Conservation (phyloP, 2,888 invertebrate genomes). For the Thymelicus sylvestris region DNA sequence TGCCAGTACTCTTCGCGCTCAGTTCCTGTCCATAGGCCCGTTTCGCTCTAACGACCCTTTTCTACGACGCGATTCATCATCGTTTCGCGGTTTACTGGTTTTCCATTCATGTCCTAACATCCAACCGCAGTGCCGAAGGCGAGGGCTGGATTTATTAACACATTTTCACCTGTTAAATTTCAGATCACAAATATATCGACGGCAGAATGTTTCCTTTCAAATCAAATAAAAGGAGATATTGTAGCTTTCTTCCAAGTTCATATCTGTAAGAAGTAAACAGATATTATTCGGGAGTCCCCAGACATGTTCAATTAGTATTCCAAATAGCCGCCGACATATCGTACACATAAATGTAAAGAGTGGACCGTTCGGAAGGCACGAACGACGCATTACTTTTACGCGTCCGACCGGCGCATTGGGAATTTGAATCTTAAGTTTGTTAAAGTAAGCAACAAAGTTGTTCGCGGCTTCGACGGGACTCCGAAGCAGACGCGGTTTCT, state of each 20-base stretch:
- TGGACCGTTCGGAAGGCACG: conserved; percentile 80
- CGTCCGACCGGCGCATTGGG: conserved; percentile 45
- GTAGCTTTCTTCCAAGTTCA: conserved; percentile 41
- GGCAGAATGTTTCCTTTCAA: conserved; percentile 34
- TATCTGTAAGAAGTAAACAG: conserved; percentile 59
- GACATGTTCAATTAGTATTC: conserved; percentile 81
- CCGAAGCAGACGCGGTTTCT: conserved; percentile 76
- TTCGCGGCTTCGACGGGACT: conserved; percentile 61
- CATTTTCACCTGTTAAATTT: conserved; percentile 40
- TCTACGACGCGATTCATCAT: conserved; percentile 81
- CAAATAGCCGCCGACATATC: conserved; percentile 81
- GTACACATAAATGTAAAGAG: conserved; percentile 84
- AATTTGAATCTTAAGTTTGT: conserved; percentile 73
- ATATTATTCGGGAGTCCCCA: conserved; percentile 66
- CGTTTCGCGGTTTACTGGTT: conserved; percentile 83
- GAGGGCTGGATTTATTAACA: conserved; percentile 49
- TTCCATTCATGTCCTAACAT: conserved; percentile 70
- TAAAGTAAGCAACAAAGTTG: conserved; percentile 72
- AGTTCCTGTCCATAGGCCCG: conserved; percentile 46
- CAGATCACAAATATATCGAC: conserved; percentile 24
- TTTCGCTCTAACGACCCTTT: conserved; percentile 73
- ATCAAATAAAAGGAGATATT: conserved; percentile 43
- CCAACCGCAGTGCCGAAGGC: conserved; percentile 52
- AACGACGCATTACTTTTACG: conserved; percentile 70
- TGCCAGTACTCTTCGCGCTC: conserved; percentile 60